A percentile compares a stretch with the other conserved stretches of the same genome.
These are phyloP conservation scores for Brenthis daphne DNA, from an alignment of 2,888 invertebrate species.

Conservation along the genomic window DNA sequence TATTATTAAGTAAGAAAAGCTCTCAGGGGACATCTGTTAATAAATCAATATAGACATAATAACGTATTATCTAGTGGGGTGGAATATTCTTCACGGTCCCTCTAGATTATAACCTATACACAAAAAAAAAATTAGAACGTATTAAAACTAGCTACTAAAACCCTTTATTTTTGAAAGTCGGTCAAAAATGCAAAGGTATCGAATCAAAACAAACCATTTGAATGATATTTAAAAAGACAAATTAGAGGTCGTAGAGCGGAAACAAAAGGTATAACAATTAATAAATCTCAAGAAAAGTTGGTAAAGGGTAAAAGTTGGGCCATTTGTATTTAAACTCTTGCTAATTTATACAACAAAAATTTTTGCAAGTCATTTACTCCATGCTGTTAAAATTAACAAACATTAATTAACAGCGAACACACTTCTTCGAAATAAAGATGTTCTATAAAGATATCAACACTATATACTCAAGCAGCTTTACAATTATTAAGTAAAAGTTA, in stretches of 20 bases:
- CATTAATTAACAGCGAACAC: constrained; percentile 44
- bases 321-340: constrained; percentile 44
- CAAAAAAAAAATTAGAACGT: no score
- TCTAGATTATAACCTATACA: no score
- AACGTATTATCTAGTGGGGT: no score
- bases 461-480: constrained; percentile 19
- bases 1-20: no score
- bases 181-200: neutral
- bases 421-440: constrained; percentile 33
- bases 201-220: constrained; percentile 1
- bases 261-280: constrained; percentile 40
- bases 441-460: constrained; percentile 27
- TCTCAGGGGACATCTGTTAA: no score
- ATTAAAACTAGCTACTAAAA: no score
- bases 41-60: no score
- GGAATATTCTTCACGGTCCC: no score
- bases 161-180: no score
- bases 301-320: constrained; percentile 42
- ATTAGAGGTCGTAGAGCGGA: constrained; percentile 22
- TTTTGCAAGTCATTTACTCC: constrained; percentile 43
- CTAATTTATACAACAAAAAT: constrained; percentile 47
- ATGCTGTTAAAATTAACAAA: constrained; percentile 40
- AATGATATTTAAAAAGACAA: constrained; percentile 19
- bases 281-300: constrained; percentile 42
- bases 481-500: neutral